Evolutionary conservation across 2,113 vertebrate species (phyloP).

Genomic region (Sander vitreus): DNA sequence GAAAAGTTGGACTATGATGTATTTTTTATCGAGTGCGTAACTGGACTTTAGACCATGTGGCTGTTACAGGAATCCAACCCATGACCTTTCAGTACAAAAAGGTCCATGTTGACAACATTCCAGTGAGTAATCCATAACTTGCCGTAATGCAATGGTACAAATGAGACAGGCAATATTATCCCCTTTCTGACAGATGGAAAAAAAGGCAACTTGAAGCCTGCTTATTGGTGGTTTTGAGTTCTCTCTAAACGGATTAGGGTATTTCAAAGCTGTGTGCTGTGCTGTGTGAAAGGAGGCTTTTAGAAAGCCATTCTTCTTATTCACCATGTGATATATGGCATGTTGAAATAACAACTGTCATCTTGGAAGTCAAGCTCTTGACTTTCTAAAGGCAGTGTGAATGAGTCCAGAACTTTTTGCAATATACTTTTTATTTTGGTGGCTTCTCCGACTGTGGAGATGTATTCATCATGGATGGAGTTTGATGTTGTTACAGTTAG

Average conservation of each 20-base stretch:
- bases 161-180: not conserved
- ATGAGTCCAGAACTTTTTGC: not conserved
- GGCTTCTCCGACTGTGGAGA: not conserved
- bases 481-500: constrained; percentile 8
- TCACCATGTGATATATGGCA: not conserved
- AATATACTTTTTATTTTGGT: not conserved
- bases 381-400: not conserved
- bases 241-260: constrained; percentile 1
- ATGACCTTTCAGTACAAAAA: constrained; percentile 26
- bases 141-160: not conserved
- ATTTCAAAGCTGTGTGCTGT: not conserved
- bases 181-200: not conserved
- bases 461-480: constrained; percentile 2
- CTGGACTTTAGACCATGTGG: constrained; percentile 5
- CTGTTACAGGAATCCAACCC: constrained; percentile 4
- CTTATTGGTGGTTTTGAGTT: constrained; percentile 17
- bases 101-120: not conserved
- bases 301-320: not conserved
- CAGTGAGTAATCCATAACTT: constrained; percentile 7
- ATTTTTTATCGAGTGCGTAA: not conserved
- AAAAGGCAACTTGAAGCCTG: constrained; percentile 8
- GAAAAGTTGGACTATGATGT: not conserved
- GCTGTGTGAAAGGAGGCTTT: not conserved
- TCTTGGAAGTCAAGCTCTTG: not conserved
- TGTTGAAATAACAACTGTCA: not conserved